Conservation (phyloP, 2,113 vertebrate species). For the Boleophthalmus pectinirostris region DNA sequence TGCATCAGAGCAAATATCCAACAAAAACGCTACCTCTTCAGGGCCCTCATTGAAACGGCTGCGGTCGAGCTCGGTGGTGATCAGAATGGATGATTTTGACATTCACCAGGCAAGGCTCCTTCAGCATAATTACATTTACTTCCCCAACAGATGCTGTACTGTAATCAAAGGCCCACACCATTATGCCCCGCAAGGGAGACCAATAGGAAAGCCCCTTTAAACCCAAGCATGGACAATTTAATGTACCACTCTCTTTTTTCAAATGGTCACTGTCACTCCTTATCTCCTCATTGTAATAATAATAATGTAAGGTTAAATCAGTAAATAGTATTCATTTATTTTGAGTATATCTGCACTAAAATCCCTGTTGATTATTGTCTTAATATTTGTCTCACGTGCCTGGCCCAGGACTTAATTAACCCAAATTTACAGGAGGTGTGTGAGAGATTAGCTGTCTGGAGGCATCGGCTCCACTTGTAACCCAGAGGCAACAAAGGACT, state of each 20-base stretch:
- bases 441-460: not conserved
- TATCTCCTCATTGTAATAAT: too few species aligned
- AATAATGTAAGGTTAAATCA: not conserved
- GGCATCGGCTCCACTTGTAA: slow-evolving; percentile 8
- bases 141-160: slow-evolving; percentile 5
- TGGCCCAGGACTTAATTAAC: not conserved
- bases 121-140: slow-evolving; percentile 38
- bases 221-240: not conserved
- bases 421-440: not conserved
- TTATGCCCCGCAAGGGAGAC: slow-evolving; percentile 2
- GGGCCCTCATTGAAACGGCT: slow-evolving; percentile 82
- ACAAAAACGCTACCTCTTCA: slow-evolving; percentile 52
- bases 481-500: slow-evolving; percentile 9
- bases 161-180: not conserved
- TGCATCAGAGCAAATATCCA: slow-evolving; percentile 54
- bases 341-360: not conserved
- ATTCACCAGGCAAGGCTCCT: slow-evolving; percentile 85
- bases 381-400: not conserved
- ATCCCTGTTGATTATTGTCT: not conserved
- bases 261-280: not conserved
- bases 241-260: not conserved
- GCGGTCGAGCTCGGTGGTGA: slow-evolving; percentile 89
- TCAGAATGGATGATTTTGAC: slow-evolving; percentile 91
- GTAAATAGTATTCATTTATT: not conserved
- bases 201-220: not conserved